Base-by-base conservation (phyloP, 1,140 invertebrate species). In the Drosophila seguyi region DNA sequence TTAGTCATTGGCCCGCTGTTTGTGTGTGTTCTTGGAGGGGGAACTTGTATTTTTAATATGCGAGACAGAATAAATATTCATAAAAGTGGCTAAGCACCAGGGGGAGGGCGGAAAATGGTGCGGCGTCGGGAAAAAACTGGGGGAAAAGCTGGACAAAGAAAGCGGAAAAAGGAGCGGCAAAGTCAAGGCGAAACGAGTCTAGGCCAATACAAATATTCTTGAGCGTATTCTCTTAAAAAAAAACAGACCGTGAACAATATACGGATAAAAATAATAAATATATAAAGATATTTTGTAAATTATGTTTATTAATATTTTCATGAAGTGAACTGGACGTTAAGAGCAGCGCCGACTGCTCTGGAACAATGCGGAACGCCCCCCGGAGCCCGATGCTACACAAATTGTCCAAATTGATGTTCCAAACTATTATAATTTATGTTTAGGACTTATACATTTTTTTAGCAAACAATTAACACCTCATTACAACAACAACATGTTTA, bases 31-130 rank as follows among this genome's bases (percentile, higher is more conserved):
- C 39, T 20, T 4, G 2, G 31, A 20, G 50, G 31, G 31, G 50
- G 14, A 57, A 41, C 84, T 87, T 87, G 84, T 87, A 87, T 90
- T 90, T 88, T 88, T 90, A 79, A 90, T 90, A 90, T 90, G 81
- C 87, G 78, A 85, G 81, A 75, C 78, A 81, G 80, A 90, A 90
- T 90, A 90, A 90, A 90, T 88, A 88, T 88, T 88, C 84, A 88
- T 88, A 88, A 84, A 88, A 83, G 59, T 80, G 78, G 63, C 81
- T 65, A 61, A 71, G 68, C 68, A 71, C 31, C 53, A 22, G 14
- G n/a, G n/a, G 31, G 22, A 13, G 16, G 36, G 34, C 11, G 31
- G n/a, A n/a, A n/a, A 53, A 36, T 53, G 29, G 11, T 47, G 34
- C n/a, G 27, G 27, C 22, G 31, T 11, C 3, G 41, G 11, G n/a